Conservation (phyloP, 2,888 invertebrate genomes). For the Uloborus plumipes region DNA sequence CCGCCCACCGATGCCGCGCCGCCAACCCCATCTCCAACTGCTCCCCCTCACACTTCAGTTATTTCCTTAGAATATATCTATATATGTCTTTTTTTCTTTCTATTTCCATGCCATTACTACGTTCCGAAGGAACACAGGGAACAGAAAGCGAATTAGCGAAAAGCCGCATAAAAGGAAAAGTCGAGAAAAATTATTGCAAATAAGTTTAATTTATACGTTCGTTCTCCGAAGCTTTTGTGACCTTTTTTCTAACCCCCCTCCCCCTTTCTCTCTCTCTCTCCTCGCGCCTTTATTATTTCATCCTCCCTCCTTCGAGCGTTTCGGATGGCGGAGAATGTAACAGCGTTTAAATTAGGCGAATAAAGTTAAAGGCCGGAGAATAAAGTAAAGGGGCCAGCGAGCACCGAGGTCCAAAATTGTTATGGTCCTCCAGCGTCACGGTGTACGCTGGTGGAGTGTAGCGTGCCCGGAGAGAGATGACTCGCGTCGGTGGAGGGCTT, state of each 20-base stretch:
- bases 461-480: background rate
- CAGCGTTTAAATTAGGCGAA: conserved; percentile 61
- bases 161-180: conserved; percentile 59
- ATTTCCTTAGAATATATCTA: conserved; percentile 7
- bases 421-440: background rate
- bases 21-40: conserved; percentile 36
- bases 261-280: background rate
- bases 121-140: conserved; percentile 38
- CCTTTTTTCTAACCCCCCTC: background rate
- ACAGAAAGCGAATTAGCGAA: conserved; percentile 57
- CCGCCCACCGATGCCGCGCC: conserved; percentile 40
- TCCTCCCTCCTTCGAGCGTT: background rate
- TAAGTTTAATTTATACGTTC: conserved; percentile 65
- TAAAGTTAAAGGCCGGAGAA: conserved; percentile 39
- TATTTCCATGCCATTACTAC: conserved; percentile 24
- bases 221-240: conserved; percentile 40
- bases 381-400: conserved; percentile 1
- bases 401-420: conserved; percentile 1
- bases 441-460: background rate
- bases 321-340: conserved; percentile 30
- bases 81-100: conserved; percentile 9
- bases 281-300: conserved; percentile 15
- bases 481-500: too few relatives aligned
- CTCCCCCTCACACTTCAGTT: conserved; percentile 26
- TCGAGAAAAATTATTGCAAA: conserved; percentile 64